Evolutionary conservation across 2,888 invertebrate genomes (phyloP), one percentile per base, ranked within the genome.

Genomic region (Gnatocerus cornutus): DNA sequence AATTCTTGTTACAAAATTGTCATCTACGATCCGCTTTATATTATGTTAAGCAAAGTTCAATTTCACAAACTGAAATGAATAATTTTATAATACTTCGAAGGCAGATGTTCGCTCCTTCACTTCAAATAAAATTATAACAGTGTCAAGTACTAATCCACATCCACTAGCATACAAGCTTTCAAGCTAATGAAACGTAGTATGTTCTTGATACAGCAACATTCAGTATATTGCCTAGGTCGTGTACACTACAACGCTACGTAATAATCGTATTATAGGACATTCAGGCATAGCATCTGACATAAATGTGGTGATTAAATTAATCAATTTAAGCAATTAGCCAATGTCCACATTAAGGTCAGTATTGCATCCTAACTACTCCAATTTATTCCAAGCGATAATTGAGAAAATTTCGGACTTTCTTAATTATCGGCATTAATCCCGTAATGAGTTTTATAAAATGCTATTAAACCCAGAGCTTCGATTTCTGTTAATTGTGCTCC

Each of bases 301-400:
- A 58, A 58, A 58, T 58, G 58, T 48, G 52, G 52, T 30, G 29
- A 63, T 63, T 63, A 63, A 63, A 63, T 53, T 52, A 52, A 63
- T 63, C 53, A 52, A 63, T 63, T 63, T 48, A 29, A 7, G 41
- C 63, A 63, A 63, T 63, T 63, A 52, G 63, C 52, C 50, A 14
- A 53, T 52, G 45, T 63, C 21, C 10, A 45, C 13, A 43, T 43
- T 58, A 63, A 30, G 61, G 41, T 52, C 52, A 37, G 39, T 16
- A 50, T 50, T 39, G 37, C 39, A 39, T 27, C 21, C n/a, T 27
- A 58, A 29, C 45, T 21, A 21, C 10, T 14, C 12, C 45, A 1
- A 14, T 12, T 45, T 59, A 59, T 59, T 59, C 46, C 30, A 59
- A 59, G 9, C 45, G 58, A 45, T 58, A 58, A 58, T 21, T 16